Percentiles rank a stretch among this genome's conserved stretches.
These are phyloP conservation scores for Falco columbarius DNA, from an alignment of 2,797 vertebrate species.

Conservation along the genomic window DNA sequence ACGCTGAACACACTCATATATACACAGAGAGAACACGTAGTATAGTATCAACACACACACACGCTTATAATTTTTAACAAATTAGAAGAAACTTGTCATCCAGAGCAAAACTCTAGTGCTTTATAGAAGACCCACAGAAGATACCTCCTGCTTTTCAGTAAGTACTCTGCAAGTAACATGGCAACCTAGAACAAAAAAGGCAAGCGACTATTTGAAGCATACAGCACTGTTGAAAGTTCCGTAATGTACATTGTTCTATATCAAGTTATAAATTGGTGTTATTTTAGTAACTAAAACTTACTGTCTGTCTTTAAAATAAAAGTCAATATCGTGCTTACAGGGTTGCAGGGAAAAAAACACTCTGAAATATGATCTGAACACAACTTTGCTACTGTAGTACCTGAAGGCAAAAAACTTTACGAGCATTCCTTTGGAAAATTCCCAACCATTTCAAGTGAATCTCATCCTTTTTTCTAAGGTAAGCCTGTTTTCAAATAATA, in stretches of 20 bases:
- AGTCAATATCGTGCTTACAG: neutral
- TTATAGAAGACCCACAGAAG: neutral
- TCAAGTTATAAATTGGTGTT: neutral
- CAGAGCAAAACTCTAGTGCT: neutral
- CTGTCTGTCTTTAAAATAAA: neutral
- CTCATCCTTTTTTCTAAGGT: neutral
- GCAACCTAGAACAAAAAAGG: neutral
- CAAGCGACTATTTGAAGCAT: neutral
- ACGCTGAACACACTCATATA: neutral
- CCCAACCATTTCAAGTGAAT: neutral
- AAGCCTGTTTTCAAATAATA: neutral
- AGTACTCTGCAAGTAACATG: neutral
- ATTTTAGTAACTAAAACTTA: neutral
- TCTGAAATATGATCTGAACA: neutral
- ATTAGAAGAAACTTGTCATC: neutral
- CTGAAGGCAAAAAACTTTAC: neutral
- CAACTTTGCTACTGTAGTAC: neutral
- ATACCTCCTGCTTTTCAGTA: neutral
- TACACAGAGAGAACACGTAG: neutral
- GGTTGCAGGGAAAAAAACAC: too few relatives aligned
- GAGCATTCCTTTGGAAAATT: neutral
- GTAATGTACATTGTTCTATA: neutral
- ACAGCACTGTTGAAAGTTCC: neutral
- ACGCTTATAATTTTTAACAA: neutral
- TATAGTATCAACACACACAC: neutral